phyloP scores from a whole-genome alignment of 2,888 invertebrate genomes.

The Tuta absoluta region DNA sequence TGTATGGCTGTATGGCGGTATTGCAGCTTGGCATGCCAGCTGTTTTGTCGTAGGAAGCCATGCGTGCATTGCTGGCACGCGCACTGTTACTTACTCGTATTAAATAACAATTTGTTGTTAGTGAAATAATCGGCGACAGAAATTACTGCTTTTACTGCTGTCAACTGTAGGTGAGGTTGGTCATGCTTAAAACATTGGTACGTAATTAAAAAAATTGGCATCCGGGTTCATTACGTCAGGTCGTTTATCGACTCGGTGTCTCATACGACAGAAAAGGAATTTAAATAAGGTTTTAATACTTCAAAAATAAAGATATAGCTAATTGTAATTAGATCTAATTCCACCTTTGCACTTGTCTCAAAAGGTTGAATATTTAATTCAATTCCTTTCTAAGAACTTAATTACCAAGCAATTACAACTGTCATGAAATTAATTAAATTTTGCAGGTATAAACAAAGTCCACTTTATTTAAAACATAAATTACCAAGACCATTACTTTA shows the following conservation, averaged over 20 bases:
- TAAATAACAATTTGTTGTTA: conserved; percentile 45
- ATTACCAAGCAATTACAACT: not conserved
- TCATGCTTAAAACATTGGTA: too few species aligned
- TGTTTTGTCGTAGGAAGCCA: conserved; percentile 53
- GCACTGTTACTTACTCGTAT: conserved; percentile 42
- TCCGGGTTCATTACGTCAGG: too few species aligned
- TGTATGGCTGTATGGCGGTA: conserved; percentile 47
- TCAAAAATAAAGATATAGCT: too few species aligned
- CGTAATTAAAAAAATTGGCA: too few species aligned
- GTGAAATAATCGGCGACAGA: conserved; percentile 46
- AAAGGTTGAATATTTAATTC: not conserved
- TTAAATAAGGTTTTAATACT: too few species aligned
- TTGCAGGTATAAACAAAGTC: conserved; percentile 11
- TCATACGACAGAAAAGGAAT: too few species aligned
- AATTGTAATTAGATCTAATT: too few species aligned
- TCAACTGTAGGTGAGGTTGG: not conserved
- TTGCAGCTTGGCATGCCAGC: not conserved
- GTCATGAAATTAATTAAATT: not conserved
- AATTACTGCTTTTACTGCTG: conserved; percentile 22
- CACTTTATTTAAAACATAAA: conserved; percentile 9
- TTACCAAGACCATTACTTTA: conserved; percentile 21
- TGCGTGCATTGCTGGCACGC: conserved; percentile 55
- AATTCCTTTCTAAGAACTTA: not conserved
- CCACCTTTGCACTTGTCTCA: too few species aligned
- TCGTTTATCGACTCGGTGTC: too few species aligned